Base-by-base conservation (phyloP, 1,140 invertebrate species). In the Trissolcus basalis region DNA sequence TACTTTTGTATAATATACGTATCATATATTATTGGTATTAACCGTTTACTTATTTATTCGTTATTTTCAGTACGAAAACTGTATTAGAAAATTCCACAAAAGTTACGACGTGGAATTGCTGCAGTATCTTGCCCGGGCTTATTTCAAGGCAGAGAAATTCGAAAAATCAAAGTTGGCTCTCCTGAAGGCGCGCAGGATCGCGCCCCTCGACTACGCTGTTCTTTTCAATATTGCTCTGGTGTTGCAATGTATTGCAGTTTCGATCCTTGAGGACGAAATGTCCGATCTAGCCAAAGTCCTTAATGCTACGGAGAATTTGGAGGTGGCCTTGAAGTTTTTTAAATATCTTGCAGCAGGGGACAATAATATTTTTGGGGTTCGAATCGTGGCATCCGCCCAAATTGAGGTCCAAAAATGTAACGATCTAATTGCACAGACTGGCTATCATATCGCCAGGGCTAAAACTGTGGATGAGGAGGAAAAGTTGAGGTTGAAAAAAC, bases 211-310 rank as follows among this genome's bases (percentile, higher is more conserved):
- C 86, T 94, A 95, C 0, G 91, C 98, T 11, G 87, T 99, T 44
- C 87, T 98, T 12, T 99, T 97, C 86, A 99, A 99, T 86, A 94
- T 99, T 65, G 97, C 98, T n/a, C 89, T 99, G 0, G 94, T 99
- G 9, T 89, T 99, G 33, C 96, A 99, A 84, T 92, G 95, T 54
- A 87, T 98, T 0, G 97, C 97, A 1, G 97, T 94, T 14, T 93
- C 94, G 60, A 96, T 98, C 72, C 88, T 99, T 0, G 95, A 97
- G 84, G 97, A 99, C 88, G 96, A 98, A 83, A 97, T 98, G 82
- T 96, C 96, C 12, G 95, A 93, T 32, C 87, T 98, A 10, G 92
- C 93, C 33, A 93, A 93, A 43, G 97, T 99, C 41, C 85, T 98
- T 19, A 93, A 95, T 81, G 97, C 97, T 55, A 97, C 99, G 0